Base-by-base conservation (phyloP, 92 coral and sea anemone genomes). In the Parazoanthus darwini region DNA sequence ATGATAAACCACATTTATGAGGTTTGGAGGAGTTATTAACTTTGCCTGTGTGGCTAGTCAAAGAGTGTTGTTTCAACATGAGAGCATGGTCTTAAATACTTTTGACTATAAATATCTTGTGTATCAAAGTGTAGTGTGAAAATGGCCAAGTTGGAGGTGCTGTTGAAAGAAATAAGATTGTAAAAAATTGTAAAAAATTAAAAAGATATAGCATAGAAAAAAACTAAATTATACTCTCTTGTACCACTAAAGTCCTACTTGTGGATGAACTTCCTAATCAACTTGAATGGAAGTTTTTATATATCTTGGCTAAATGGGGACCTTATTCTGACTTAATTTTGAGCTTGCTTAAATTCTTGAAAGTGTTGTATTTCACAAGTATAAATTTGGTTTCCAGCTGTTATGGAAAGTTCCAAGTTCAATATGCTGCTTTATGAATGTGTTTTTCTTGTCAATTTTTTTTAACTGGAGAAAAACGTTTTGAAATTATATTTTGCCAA, bases 131-230 rank as follows among this genome's bases (percentile, higher is more conserved):
- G 78, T 39, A n/a, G 78, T 68, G 87, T 84, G 87, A 71, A n/a
- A 44, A 10, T 42, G 58, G 44, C 42, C 39, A 15, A 16, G 33
- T 38, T 8, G 54, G 26, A 76, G 51, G n/a, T 76, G 51, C 29
- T 76, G 80, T 76, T 76, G 14, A 7, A 39, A 25, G 51, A 72
- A 72, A 76, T 22, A 76, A 76, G 80, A 46, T 80, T 84, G 87
- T 84, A 84, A 84, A 70, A 84, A 79, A 82, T 26, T 84, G 79
- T 84, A 84, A 70, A 29, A 84, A 81, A 59, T 8, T 37, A 71
- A 82, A 82, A 46, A 39, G 35, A 67, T 70, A 56, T 44, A 8
- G 20, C 36, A 71, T 71, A 84, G 77, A 4, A 82, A 72, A 84
- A 83, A 84, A 84, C 87, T 84, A 84, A 71, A 29, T 84, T 51